phyloP scores from a whole-genome alignment of 2,797 vertebrate species.

The Enteromius viviparus region DNA sequence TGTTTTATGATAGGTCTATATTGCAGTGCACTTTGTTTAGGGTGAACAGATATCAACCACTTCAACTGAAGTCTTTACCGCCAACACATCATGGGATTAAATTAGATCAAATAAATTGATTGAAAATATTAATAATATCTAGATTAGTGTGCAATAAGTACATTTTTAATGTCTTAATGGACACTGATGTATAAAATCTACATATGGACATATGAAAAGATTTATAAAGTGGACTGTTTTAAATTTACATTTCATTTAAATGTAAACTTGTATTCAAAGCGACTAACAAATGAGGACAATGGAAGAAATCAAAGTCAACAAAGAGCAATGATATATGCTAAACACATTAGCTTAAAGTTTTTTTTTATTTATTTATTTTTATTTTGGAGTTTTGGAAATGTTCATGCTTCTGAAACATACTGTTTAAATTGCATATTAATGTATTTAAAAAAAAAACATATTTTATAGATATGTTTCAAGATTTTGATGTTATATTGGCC shows the following conservation, averaged over 20 bases:
- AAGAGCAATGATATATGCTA: too few relatives aligned
- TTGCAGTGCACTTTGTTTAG: not conserved
- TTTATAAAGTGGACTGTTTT: not conserved
- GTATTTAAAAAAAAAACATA: too few relatives aligned
- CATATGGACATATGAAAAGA: not conserved
- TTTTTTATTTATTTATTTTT: too few relatives aligned
- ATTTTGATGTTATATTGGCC: not conserved
- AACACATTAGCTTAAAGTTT: too few relatives aligned
- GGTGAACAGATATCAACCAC: slow-evolving; percentile 2
- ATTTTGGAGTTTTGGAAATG: too few relatives aligned
- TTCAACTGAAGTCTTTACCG: not conserved
- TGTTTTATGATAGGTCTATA: not conserved
- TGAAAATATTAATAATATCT: not conserved
- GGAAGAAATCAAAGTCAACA: too few relatives aligned
- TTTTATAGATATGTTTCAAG: too few relatives aligned
- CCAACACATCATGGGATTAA: not conserved
- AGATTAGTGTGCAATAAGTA: not conserved
- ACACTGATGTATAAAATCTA: not conserved
- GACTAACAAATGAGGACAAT: too few relatives aligned
- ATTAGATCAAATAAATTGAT: not conserved
- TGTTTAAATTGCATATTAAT: too few relatives aligned
- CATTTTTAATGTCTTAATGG: not conserved
- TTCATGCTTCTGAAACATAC: too few relatives aligned
- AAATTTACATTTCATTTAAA: too few relatives aligned
- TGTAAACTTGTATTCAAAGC: too few relatives aligned